A percentile compares a stretch with the other conserved stretches of the same genome.
Conservation (phyloP, 2,797 vertebrate species). For the Helarctos malayanus region DNA sequence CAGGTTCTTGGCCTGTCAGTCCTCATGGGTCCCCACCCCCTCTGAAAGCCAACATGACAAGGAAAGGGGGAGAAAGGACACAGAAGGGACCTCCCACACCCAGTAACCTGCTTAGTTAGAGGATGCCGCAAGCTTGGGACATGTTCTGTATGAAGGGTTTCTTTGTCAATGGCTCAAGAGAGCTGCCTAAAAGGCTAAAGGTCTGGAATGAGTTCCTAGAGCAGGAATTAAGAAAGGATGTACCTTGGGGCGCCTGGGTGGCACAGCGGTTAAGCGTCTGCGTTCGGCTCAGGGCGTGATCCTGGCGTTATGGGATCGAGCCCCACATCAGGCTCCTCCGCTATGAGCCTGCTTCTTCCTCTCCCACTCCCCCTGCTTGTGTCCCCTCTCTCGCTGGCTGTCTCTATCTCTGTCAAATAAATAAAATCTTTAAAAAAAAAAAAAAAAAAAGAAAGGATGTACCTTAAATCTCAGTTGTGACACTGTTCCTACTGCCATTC, state of each 20-base stretch:
- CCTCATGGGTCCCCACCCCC: rapidly evolving
- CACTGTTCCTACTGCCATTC: background rate
- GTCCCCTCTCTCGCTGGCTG: no score
- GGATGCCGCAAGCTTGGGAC: background rate
- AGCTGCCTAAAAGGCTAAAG: background rate
- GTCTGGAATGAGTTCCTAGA: background rate
- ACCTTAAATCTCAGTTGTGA: background rate
- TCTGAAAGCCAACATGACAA: background rate
- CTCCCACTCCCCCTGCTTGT: no score
- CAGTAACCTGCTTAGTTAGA: background rate
- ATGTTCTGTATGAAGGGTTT: background rate
- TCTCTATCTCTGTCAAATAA: no score
- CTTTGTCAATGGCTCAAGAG: background rate
- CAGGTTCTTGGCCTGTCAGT: background rate
- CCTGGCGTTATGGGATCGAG: no score
- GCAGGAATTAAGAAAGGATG: background rate
- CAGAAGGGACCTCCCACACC: background rate
- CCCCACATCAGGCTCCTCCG: no score
- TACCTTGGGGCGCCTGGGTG: background rate
- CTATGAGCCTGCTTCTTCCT: no score
- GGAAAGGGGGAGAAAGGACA: background rate
- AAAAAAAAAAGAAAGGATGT: background rate
- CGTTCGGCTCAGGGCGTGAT: no score
- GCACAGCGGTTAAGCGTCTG: no score
- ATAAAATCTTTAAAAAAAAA: no score